Conservation (phyloP, 2,113 vertebrate species). For the Plectropomus leopardus region DNA sequence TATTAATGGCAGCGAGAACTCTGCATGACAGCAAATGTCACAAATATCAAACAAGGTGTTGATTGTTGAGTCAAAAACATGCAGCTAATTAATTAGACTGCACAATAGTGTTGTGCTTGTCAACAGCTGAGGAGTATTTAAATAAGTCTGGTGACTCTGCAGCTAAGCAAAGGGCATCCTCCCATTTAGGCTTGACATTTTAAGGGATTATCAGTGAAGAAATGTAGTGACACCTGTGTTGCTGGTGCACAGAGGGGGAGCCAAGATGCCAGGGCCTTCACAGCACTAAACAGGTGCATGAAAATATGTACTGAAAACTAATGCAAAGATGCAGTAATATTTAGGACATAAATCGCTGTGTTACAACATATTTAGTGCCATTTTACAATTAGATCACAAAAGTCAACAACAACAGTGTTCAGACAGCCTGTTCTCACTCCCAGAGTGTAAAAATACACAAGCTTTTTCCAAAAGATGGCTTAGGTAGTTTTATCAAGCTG, state of each 20-base stretch:
- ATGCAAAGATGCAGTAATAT: neutral
- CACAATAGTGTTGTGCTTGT: constrained; percentile 3
- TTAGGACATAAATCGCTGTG: neutral
- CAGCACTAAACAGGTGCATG: neutral
- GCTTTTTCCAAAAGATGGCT: too few relatives aligned
- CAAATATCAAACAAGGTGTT: constrained; percentile 21
- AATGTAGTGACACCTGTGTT: constrained; percentile 14
- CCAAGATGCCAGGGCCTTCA: neutral
- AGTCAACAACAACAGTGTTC: too few relatives aligned
- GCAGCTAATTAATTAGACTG: constrained; percentile 39
- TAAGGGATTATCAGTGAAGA: constrained; percentile 33
- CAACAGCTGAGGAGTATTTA: constrained; percentile 17
- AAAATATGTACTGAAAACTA: neutral
- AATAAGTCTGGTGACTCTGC: neutral
- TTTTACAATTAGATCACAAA: neutral
- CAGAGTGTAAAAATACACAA: too few relatives aligned
- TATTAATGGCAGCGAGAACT: constrained; percentile 40
- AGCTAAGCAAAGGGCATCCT: constrained; percentile 23
- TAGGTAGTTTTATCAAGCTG: too few relatives aligned
- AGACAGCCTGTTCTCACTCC: too few relatives aligned
- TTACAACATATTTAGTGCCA: neutral
- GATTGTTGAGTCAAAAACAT: constrained; percentile 29
- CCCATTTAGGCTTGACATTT: constrained; percentile 38
- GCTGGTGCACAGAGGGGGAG: neutral
- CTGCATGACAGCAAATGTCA: constrained; percentile 27